Evolutionary conservation across 2,888 invertebrate genomes (phyloP), one percentile per base, ranked within the genome.

Genomic region (Chymomyza procnemis): DNA sequence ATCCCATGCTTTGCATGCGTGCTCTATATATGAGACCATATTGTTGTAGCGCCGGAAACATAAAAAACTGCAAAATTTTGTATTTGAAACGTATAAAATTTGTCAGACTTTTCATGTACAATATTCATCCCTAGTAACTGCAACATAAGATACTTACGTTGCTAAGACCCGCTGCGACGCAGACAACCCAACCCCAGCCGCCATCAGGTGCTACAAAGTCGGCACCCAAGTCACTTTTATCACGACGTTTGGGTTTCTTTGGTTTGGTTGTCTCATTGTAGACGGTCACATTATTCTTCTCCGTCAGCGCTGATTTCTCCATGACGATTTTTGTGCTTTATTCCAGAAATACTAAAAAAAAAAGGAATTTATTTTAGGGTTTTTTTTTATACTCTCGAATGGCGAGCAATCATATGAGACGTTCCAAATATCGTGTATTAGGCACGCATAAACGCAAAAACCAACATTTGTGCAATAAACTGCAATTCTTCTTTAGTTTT

Each of bases 161-260:
- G 59, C 94, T 94, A 76, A 94, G 91, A 74, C 95, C 95, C 50
- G 94, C 94, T 1, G 95, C 95, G 21, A 95, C 77, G 22, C 95
- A 93, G n/a, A 95, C 92, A 85, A 95, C 92, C 95, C 95, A 95
- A 0, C 88, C 90, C 95, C 95, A 95, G 0, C 95, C 95, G 1
- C 95, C 95, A 88, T 95, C 95, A 0, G 95, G 95, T 1, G 95
- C 93, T 46, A 93, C 90, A 77, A 94, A 95, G 72, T 94, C 93
- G 6, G 92, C 83, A 0, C 91, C 91, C 74, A 91, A 77, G 78
- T 91, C 89, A 74, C 88, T 89, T 78, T 90, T 91, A 75, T 91
- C 89, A 50, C 86, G 86, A 4, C 92, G 85, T 91, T 88, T 90
- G 90, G 86, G 87, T 76, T 92, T 88, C 91, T 84, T 87, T 21